A percentile compares a stretch with the other conserved stretches of the same genome.
These are phyloP conservation scores for Muscina levida DNA, from an alignment of 2,888 invertebrate genomes.

Conservation along the genomic window DNA sequence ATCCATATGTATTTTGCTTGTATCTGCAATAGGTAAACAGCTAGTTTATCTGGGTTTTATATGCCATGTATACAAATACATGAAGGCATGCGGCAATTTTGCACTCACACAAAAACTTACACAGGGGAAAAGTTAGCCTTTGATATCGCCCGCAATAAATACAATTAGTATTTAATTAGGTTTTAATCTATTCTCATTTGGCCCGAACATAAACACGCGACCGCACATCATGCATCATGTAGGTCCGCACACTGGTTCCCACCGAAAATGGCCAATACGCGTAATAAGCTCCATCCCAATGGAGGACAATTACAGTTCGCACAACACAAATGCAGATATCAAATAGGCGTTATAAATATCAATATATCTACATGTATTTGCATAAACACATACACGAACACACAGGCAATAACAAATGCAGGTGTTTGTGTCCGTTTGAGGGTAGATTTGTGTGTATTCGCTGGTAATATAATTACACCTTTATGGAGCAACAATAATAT, in stretches of 20 bases:
- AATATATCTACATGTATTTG: too few species aligned
- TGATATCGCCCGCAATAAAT: constrained; percentile 32
- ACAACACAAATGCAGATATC: constrained; percentile 11
- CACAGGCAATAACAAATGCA: neutral
- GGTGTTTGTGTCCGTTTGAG: neutral
- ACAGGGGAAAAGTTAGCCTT: neutral
- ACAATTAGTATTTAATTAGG: constrained; percentile 52
- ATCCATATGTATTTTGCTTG: too few species aligned
- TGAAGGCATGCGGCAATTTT: neutral
- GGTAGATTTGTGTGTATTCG: too few species aligned
- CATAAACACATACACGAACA: too few species aligned
- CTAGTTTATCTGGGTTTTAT: neutral
- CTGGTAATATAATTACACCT: too few species aligned
- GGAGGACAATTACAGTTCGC: constrained; percentile 11
- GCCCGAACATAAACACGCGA: constrained; percentile 16
- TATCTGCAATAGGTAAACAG: constrained; percentile 2
- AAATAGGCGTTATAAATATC: neutral
- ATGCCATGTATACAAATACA: neutral
- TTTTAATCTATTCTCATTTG: constrained; percentile 46
- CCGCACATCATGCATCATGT: constrained; percentile 10
- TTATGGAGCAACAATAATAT: neutral
- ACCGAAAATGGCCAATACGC: constrained; percentile 35
- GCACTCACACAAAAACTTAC: neutral
- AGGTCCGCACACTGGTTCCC: neutral
- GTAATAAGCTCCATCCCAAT: neutral